phyloP scores from a whole-genome alignment of 2,113 vertebrate genomes.

The Cynocephalus volans region DNA sequence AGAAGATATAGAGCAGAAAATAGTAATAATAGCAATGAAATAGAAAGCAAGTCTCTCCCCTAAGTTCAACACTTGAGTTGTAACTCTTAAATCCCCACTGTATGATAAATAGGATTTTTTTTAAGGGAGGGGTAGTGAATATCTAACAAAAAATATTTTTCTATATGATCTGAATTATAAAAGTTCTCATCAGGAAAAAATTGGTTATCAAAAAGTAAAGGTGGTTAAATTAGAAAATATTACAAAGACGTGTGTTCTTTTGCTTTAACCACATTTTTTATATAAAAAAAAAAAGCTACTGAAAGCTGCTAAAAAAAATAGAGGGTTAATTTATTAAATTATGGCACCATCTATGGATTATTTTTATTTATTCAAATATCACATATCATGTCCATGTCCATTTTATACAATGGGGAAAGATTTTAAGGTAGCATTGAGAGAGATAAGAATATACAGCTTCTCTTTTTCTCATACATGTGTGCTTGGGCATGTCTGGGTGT shows the following conservation, averaged over 20 bases:
- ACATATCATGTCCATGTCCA: too few species aligned
- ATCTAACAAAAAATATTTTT: background rate
- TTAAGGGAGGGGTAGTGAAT: background rate
- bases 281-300: background rate
- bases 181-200: background rate
- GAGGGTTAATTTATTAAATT: background rate
- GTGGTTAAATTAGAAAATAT: background rate
- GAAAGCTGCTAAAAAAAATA: background rate
- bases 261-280: background rate
- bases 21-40: background rate
- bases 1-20: background rate
- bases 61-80: background rate
- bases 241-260: background rate
- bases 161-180: too few species aligned
- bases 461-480: fast-evolving
- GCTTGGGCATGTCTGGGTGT: too few species aligned
- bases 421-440: background rate
- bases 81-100: background rate
- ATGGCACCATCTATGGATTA: background rate
- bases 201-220: background rate
- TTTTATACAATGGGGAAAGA: background rate
- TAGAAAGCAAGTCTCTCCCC: background rate
- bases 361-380: background rate
- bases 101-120: background rate
- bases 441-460: background rate